Conservation (phyloP, 2,888 invertebrate genomes). For the Drosophila melanosoma region DNA sequence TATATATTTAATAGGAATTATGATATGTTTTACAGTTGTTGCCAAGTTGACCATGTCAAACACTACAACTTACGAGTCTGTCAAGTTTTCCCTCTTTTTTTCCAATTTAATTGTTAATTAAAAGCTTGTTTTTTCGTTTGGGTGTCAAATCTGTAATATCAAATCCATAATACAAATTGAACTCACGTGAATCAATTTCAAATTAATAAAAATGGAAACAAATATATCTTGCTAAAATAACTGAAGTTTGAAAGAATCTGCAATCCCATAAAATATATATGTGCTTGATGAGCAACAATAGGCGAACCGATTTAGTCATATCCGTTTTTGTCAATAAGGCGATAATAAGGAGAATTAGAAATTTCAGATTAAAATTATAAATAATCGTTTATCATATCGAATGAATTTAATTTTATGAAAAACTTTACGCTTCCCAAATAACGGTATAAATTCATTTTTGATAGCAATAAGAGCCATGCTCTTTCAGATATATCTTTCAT, state of each 20-base stretch:
- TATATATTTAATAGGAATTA: background rate
- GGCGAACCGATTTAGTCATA: background rate
- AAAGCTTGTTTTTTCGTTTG: background rate
- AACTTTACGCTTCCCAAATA: background rate
- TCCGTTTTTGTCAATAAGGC: background rate
- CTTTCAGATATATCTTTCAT: background rate
- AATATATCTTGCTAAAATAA: background rate
- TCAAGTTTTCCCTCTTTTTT: background rate
- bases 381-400: background rate
- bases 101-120: background rate
- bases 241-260: background rate
- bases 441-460: background rate
- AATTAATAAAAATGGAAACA: background rate
- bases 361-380: background rate
- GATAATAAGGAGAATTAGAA: background rate
- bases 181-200: background rate
- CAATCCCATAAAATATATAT: background rate
- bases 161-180: background rate
- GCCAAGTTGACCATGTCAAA: background rate
- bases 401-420: background rate
- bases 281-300: background rate
- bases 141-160: conserved; percentile 1
- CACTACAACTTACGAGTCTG: background rate
- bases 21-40: background rate
- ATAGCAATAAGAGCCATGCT: background rate